Evolutionary conservation across 2,113 vertebrate genomes (phyloP), one percentile per base, ranked within the genome.

Genomic region (Chrysemys picta): DNA sequence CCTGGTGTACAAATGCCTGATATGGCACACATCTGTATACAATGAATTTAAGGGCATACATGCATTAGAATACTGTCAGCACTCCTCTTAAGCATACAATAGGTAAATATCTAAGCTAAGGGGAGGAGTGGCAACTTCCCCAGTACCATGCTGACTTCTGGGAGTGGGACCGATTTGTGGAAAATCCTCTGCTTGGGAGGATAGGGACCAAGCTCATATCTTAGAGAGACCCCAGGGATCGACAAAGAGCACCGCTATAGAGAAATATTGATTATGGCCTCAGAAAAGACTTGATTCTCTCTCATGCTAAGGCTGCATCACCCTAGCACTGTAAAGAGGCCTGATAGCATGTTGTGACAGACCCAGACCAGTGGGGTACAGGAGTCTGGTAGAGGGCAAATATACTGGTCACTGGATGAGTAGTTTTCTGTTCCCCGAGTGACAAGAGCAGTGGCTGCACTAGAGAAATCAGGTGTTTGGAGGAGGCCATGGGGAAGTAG

Each of bases 121-220:
- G 1, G 5, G 8, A 54, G 12, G 2, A 86, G 12, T 4, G 53
- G 24, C 25, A n/a, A 35, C 25, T 7, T 91, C 27, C 5, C 3
- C 79, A n/a, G 11, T 21, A 53, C 6, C 14, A 19, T 1, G 0
- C 24, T 1, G 86, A 3, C 5, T 35, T 8, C 21, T 14, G 24
- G 69, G 12, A 35, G 49, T 5, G 11, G 38, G 11, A 69, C 0
- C 1, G 3, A 8, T 65, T 35, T 35, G 8, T 27, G 1, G 69
- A 31, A 84, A 50, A 53, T 1, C 3, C 2, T 12, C 47, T 29
- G 76, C 2, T 11, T 91, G 45, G 38, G 83, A 53, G 24, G 22
- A 59, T 16, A 12, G 9, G 56, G 52, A 49, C 3, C 42, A 75
- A 21, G 8, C 25, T 2, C 0, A 0, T 35, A 29, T 29, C 11